phyloP scores from a whole-genome alignment of 2,888 invertebrate genomes.

The Drosophila mayaguana region DNA sequence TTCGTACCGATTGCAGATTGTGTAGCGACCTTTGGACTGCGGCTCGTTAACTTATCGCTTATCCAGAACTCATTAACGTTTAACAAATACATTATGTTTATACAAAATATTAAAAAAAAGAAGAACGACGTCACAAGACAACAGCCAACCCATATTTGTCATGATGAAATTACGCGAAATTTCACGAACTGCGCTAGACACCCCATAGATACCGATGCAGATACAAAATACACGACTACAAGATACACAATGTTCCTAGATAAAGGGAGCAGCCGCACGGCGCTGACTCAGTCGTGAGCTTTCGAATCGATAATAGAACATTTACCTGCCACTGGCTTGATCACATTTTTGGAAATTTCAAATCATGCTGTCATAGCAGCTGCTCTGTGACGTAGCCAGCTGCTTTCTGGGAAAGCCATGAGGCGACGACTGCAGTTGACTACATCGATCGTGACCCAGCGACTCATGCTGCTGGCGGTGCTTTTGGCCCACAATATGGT shows the following conservation, averaged over 20 bases:
- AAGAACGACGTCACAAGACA: constrained; percentile 34
- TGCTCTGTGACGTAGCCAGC: constrained; percentile 47
- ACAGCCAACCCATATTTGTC: constrained; percentile 12
- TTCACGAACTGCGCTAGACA: constrained; percentile 5
- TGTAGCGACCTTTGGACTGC: constrained; percentile 43
- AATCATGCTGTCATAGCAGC: constrained; percentile 7
- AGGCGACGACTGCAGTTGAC: constrained; percentile 22
- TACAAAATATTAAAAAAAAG: not conserved
- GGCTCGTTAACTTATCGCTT: constrained; percentile 11
- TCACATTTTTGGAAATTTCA: constrained; percentile 36
- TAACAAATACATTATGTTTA: constrained; percentile 14
- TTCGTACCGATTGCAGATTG: constrained; percentile 41
- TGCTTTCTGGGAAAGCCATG: constrained; percentile 37
- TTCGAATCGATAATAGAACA: constrained; percentile 22
- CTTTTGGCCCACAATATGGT: not conserved
- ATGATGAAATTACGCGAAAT: constrained; percentile 33
- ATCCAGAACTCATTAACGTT: constrained; percentile 26
- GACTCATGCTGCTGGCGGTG: constrained; percentile 11
- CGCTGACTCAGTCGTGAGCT: constrained; percentile 52
- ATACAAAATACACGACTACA: constrained; percentile 7
- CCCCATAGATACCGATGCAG: constrained; percentile 19
- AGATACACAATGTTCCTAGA: constrained; percentile 30
- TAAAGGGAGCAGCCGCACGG: constrained; percentile 19
- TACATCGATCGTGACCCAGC: constrained; percentile 1
- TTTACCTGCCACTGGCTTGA: constrained; percentile 14